Conservation (phyloP, 2,797 vertebrate species). For the Lophotriccus pileatus region DNA sequence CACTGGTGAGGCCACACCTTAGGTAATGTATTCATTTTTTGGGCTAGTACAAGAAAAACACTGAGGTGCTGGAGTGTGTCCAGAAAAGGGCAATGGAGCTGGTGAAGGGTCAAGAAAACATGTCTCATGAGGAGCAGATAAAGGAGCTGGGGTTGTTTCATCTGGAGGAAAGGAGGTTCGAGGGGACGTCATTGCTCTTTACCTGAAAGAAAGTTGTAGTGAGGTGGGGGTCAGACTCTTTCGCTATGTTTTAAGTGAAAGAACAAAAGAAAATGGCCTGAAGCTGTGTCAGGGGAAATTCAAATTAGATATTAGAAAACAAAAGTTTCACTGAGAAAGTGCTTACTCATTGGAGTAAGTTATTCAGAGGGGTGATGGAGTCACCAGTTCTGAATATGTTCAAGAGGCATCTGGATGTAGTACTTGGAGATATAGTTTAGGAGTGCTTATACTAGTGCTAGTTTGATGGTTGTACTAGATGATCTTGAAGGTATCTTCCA, state of each 20-base stretch:
- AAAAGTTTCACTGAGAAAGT: neutral
- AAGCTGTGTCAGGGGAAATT: neutral
- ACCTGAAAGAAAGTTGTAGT: neutral
- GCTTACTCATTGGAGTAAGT: neutral
- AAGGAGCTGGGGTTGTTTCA: neutral
- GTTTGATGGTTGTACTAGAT: neutral
- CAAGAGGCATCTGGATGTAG: neutral
- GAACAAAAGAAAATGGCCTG: neutral
- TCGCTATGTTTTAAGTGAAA: neutral
- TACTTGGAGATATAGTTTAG: neutral
- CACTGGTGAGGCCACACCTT: neutral
- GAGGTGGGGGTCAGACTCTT: neutral
- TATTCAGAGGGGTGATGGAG: neutral
- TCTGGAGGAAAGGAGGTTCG: neutral
- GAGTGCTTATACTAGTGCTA: neutral
- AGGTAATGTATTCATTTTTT: neutral
- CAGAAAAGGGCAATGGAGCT: neutral
- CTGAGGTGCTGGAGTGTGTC: neutral
- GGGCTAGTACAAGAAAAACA: neutral
- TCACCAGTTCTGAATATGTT: too few relatives aligned
- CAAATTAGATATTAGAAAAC: neutral
- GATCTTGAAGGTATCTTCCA: neutral
- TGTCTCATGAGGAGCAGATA: neutral
- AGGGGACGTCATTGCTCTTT: accelerated
- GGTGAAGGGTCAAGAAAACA: neutral